Percentiles rank a stretch among this genome's conserved stretches.
Conservation (phyloP, 2,797 vertebrate species). For the Benthosema pterotum region DNA sequence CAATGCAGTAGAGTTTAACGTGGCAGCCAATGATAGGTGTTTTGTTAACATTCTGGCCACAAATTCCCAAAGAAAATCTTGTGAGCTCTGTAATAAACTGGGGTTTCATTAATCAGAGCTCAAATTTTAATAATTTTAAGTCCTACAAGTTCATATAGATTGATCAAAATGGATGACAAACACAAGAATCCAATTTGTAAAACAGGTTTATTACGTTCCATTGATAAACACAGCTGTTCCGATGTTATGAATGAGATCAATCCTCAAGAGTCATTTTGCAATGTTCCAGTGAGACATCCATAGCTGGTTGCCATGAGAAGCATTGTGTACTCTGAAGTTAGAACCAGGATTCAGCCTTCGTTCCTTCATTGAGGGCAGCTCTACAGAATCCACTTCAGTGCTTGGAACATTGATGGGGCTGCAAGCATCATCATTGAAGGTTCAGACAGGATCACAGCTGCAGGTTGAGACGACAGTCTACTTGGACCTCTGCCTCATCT, state of each 20-base stretch:
- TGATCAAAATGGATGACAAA: constrained; percentile 4
- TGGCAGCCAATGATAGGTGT: too few relatives aligned
- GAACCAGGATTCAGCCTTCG: not conserved
- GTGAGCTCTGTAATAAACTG: too few relatives aligned
- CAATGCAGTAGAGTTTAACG: too few relatives aligned
- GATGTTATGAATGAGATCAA: constrained; percentile 27
- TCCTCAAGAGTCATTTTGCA: too few relatives aligned
- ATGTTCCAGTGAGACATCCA: constrained; percentile 24
- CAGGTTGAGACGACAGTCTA: constrained; percentile 65
- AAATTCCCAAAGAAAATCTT: too few relatives aligned
- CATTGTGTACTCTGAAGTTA: constrained; percentile 8
- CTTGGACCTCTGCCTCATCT: constrained; percentile 99
- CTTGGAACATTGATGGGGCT: constrained; percentile 1
- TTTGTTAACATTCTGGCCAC: too few relatives aligned
- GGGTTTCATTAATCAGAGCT: too few relatives aligned
- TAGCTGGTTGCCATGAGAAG: constrained; percentile 3
- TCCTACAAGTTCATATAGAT: constrained; percentile 46
- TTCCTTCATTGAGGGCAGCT: not conserved
- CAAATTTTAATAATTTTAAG: too few relatives aligned
- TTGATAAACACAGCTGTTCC: constrained; percentile 49
- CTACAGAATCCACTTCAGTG: constrained; percentile 20
- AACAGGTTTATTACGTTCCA: constrained; percentile 55
- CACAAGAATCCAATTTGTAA: constrained; percentile 45
- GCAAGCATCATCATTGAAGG: constrained; percentile 20
- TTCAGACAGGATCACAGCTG: constrained; percentile 58